Evolutionary conservation across 2,888 invertebrate genomes (phyloP), one percentile per base, ranked within the genome.

Genomic region (Disparrhopalites patrizii): DNA sequence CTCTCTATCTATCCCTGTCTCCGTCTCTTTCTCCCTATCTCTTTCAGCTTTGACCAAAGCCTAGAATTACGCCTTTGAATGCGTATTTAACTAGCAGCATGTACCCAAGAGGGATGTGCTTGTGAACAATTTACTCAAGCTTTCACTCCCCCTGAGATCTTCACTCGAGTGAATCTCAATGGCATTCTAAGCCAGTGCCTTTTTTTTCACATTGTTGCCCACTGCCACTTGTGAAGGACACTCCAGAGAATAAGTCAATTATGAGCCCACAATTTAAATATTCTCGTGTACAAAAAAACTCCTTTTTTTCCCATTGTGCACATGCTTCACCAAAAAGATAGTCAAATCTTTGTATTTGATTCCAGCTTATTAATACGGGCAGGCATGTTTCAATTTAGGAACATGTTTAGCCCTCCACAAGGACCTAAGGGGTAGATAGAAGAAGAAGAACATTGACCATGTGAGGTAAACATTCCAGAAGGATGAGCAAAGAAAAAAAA

Each of bases 341-440:
- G n/a, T n/a, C n/a, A n/a, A n/a, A n/a, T n/a, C n/a, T n/a, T n/a
- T n/a, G n/a, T n/a, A n/a, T n/a, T n/a, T n/a, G n/a, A n/a, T n/a
- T n/a, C n/a, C n/a, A n/a, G n/a, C n/a, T n/a, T n/a, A n/a, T n/a
- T n/a, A n/a, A n/a, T n/a, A n/a, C n/a, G 25, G 30, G 47, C 33
- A 43, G 60, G 50, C 50, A 61, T 61, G 60, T 50, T 61, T 61
- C 60, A 61, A 61, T 61, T 50, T 50, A n/a, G 43, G 23, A 61
- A 50, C 30, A 61, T 50, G 43, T 61, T 61, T 61, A 61, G n/a
- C n/a, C n/a, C n/a, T n/a, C n/a, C n/a, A n/a, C 30, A 20, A 47
- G 58, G 47, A 58, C 58, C 58, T 47, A 58, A 58, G 47, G 58
- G 58, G 43, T 40, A 27, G 40, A 27, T 20, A 40, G 30, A 25